These are phyloP conservation scores for Odobenus rosmarus DNA, from an alignment of 2,113 vertebrate genomes.

Conservation along the genomic window DNA sequence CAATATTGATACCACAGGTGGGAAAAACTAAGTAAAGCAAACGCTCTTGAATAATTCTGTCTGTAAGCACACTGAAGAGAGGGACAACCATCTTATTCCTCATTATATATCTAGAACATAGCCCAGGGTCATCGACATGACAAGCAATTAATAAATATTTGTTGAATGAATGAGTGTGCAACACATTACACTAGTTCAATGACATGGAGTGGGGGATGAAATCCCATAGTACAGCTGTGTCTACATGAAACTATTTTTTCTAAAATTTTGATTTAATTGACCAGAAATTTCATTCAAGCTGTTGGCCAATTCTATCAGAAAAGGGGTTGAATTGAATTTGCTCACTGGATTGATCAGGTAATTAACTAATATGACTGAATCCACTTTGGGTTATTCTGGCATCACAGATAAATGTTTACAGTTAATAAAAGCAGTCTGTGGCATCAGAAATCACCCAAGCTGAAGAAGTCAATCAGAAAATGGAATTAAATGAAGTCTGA, in stretches of 20 bases:
- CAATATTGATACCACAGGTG: not conserved
- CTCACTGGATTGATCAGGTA: not conserved
- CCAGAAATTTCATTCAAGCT: constrained; percentile 39
- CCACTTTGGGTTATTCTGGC: constrained; percentile 32
- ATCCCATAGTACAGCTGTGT: not conserved
- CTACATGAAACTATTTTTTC: not conserved
- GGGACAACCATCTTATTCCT: not conserved
- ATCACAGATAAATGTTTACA: constrained; percentile 15
- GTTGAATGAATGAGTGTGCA: constrained; percentile 1
- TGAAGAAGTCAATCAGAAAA: constrained; percentile 35
- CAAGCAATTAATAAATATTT: not conserved
- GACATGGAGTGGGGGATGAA: not conserved
- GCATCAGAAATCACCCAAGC: not conserved
- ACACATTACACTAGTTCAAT: not conserved
- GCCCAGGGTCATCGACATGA: not conserved
- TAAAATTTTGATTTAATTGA: constrained; percentile 32
- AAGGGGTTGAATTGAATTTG: constrained; percentile 38
- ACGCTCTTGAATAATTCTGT: not conserved
- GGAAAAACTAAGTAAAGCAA: constrained; percentile 3
- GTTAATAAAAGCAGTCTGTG: constrained; percentile 25
- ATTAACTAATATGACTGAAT: constrained; percentile 50
- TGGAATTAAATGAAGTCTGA: not conserved
- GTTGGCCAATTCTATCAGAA: not conserved
- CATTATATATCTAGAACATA: constrained; percentile 14
- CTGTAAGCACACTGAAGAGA: constrained; percentile 12